Percentiles rank a stretch among this genome's conserved stretches.
Conservation (phyloP, 2,888 invertebrate genomes). For the Agrilus mali region DNA sequence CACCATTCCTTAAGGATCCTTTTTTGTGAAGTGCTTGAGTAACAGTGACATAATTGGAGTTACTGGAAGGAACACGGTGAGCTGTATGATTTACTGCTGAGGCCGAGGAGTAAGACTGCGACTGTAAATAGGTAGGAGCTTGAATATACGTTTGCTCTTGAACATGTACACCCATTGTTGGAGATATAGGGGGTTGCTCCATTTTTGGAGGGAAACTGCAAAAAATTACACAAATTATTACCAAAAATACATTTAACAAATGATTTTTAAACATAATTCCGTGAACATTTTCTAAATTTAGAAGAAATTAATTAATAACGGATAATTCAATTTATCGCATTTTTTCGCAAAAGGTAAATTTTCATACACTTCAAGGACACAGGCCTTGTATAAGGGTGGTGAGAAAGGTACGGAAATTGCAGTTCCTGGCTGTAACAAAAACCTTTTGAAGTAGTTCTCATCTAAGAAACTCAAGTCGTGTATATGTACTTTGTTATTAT, state of each 20-base stretch:
- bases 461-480: too few relatives aligned
- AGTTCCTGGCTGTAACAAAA: too few relatives aligned
- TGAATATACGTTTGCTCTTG: conserved; percentile 35
- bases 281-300: too few relatives aligned
- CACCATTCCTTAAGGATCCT: conserved; percentile 49
- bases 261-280: not conserved
- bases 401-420: too few relatives aligned
- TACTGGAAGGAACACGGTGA: conserved; percentile 28
- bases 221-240: conserved; percentile 14
- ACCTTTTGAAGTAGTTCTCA: too few relatives aligned
- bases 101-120: conserved; percentile 29
- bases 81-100: conserved; percentile 26
- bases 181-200: conserved; percentile 32
- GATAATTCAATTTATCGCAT: too few relatives aligned
- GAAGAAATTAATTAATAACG: too few relatives aligned
- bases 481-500: too few relatives aligned
- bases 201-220: conserved; percentile 35
- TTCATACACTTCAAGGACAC: too few relatives aligned
- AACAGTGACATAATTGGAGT: conserved; percentile 28
- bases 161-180: conserved; percentile 28
- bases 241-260: not conserved
- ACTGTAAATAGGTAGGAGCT: conserved; percentile 32
- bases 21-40: conserved; percentile 48
- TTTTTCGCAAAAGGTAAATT: too few relatives aligned
- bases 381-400: too few relatives aligned